Conservation (phyloP, 2,888 invertebrate genomes). For the Thymelicus lineola region DNA sequence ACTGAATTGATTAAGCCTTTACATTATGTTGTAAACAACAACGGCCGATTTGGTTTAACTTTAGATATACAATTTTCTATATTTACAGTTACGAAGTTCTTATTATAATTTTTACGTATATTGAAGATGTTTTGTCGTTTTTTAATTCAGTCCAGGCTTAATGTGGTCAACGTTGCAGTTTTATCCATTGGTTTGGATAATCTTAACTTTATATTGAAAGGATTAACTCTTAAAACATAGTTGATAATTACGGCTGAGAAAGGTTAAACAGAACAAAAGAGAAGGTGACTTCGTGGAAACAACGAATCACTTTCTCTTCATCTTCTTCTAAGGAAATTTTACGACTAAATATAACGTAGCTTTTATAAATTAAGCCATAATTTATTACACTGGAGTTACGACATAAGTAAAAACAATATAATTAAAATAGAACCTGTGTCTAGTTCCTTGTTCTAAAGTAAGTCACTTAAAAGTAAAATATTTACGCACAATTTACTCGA, state of each 20-base stretch:
- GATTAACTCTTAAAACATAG: neutral
- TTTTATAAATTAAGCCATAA: too few relatives aligned
- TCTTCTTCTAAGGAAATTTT: too few relatives aligned
- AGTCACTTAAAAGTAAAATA: too few relatives aligned
- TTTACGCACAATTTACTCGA: conserved; percentile 41
- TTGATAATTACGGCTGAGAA: neutral
- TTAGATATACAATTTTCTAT: conserved; percentile 1
- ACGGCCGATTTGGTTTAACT: conserved; percentile 7
- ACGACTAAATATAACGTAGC: neutral
- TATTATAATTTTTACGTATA: neutral
- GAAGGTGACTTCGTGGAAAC: too few relatives aligned
- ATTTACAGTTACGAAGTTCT: neutral
- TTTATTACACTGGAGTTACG: too few relatives aligned
- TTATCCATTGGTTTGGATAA: too few relatives aligned
- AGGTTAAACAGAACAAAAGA: too few relatives aligned
- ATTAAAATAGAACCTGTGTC: too few relatives aligned
- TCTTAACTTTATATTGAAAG: too few relatives aligned
- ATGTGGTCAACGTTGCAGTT: neutral
- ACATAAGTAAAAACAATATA: too few relatives aligned
- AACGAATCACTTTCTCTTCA: too few relatives aligned
- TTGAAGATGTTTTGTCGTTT: neutral
- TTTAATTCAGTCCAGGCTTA: neutral
- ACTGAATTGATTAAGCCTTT: conserved; percentile 52
- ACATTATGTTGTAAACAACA: conserved; percentile 21
- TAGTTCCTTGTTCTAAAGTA: too few relatives aligned